These are phyloP conservation scores for Stenodema calcarata DNA, from an alignment of 2,888 invertebrate genomes.

Conservation along the genomic window DNA sequence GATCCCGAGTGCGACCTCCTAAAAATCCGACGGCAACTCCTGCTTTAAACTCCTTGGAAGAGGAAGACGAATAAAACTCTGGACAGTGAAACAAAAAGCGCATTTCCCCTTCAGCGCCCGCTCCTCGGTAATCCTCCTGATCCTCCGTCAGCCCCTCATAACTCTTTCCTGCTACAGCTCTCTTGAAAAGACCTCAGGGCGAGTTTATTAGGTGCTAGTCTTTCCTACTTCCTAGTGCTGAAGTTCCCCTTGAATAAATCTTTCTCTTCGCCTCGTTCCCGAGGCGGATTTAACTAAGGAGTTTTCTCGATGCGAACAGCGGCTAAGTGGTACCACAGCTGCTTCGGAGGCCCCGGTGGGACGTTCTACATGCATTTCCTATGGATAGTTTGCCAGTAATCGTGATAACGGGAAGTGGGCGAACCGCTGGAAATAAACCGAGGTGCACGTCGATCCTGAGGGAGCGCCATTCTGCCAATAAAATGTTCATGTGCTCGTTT, in stretches of 20 bases:
- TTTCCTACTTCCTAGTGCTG: slow-evolving; percentile 2
- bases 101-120: not conserved
- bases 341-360: too few species aligned
- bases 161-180: not conserved
- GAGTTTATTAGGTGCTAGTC: slow-evolving; percentile 33
- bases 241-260: slow-evolving; percentile 7
- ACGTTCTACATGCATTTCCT: too few species aligned
- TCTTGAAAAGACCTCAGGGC: not conserved
- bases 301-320: too few species aligned
- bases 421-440: too few species aligned
- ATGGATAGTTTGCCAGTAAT: too few species aligned
- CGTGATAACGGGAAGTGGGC: too few species aligned
- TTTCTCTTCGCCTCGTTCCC: not conserved
- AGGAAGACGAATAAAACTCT: not conserved
- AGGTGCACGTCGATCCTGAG: too few species aligned
- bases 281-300: too few species aligned
- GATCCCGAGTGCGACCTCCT: too few species aligned
- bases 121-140: not conserved
- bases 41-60: not conserved
- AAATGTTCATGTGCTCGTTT: too few species aligned
- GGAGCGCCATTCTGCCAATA: too few species aligned
- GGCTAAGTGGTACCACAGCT: too few species aligned
- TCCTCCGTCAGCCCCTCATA: not conserved
- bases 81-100: not conserved
- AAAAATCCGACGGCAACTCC: not conserved